Percentiles rank a stretch among this genome's conserved stretches.
phyloP scores from a whole-genome alignment of 1,140 invertebrate genomes.

The Sycobia sp. region DNA sequence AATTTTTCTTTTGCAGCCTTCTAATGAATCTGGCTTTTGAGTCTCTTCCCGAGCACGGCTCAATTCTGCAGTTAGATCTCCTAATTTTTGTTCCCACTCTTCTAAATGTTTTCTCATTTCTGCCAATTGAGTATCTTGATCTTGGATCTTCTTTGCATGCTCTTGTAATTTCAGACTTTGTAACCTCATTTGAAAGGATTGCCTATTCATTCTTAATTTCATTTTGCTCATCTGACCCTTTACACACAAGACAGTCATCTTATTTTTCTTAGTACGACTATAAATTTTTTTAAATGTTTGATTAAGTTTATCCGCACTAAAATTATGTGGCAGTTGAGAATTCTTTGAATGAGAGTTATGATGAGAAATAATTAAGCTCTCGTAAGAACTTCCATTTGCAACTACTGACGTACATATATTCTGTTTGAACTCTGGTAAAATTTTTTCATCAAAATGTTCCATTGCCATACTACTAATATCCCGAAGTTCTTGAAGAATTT shows the following conservation, averaged over 20 bases:
- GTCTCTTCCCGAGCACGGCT: conserved; percentile 60
- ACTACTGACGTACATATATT: conserved; percentile 53
- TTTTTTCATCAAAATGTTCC: conserved; percentile 94
- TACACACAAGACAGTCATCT: conserved; percentile 44
- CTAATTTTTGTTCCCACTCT: conserved; percentile 66
- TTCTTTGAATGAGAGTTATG: conserved; percentile 37
- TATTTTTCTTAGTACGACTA: conserved; percentile 52
- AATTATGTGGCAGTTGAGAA: conserved; percentile 40
- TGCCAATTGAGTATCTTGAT: conserved; percentile 60
- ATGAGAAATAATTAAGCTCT: conserved; percentile 53
- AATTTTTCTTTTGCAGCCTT: conserved; percentile 51
- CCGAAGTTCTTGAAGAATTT: conserved; percentile 84
- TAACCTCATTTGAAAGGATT: conserved; percentile 52
- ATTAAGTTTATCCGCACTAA: conserved; percentile 52
- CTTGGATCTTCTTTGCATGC: conserved; percentile 59
- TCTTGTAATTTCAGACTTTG: conserved; percentile 61
- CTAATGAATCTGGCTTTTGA: conserved; percentile 47
- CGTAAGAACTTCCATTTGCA: conserved; percentile 50
- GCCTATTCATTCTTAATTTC: conserved; percentile 53
- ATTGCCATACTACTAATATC: conserved; percentile 96
- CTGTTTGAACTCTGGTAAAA: conserved; percentile 67
- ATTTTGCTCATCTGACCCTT: conserved; percentile 50
- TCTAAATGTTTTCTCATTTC: conserved; percentile 65
- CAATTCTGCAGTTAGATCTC: conserved; percentile 62
- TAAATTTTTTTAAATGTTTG: conserved; percentile 56